Evolutionary conservation across 2,113 vertebrate species (phyloP), one percentile per base, ranked within the genome.

Genomic region (Opisthocomus hoazin): DNA sequence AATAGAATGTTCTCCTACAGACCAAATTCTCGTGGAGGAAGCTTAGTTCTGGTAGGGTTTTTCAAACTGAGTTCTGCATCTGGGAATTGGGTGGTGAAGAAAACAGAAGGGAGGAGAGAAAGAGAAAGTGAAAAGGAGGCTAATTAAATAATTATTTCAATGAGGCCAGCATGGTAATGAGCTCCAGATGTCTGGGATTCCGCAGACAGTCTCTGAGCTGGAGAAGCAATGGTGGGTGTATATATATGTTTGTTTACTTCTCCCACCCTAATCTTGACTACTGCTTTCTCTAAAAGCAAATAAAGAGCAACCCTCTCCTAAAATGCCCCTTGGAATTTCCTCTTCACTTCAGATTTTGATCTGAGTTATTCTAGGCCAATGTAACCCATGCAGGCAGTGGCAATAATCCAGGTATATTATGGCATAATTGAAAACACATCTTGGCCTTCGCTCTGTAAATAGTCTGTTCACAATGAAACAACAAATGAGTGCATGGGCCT

Each of bases 101-200:
- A 83, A 89, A 84, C 10, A 86, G 53, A 83, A 75, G 37, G 41
- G 68, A 83, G 36, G 9, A 90, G 50, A 82, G 76, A 87, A 91
- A 83, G 19, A 83, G 68, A 97, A 94, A 95, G 90, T 90, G 84
- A 73, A 92, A 97, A 94, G 29, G 48, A 89, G 84, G 34, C 11
- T 91, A 95, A 96, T 95, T 94, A 94, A 93, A 57, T 77, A 90
- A 93, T 94, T 90, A 87, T 79, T 91, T 84, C 46, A 82, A 10
- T 70, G 78, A 94, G 22, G 60, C 32, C 48, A 95, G 32, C 5
- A 4, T 3, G 2, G 23, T 90, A 90, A 95, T 23, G 9, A 74
- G 16, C 37, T 94, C 81, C 96, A 97, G 95, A 95, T 93, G 93
- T 69, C 39, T 82, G 69, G 81, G 65, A 71, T 93, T 93, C 68